Evolutionary conservation across 2,888 invertebrate species (phyloP).

Genomic region (Leucophenga maculata): DNA sequence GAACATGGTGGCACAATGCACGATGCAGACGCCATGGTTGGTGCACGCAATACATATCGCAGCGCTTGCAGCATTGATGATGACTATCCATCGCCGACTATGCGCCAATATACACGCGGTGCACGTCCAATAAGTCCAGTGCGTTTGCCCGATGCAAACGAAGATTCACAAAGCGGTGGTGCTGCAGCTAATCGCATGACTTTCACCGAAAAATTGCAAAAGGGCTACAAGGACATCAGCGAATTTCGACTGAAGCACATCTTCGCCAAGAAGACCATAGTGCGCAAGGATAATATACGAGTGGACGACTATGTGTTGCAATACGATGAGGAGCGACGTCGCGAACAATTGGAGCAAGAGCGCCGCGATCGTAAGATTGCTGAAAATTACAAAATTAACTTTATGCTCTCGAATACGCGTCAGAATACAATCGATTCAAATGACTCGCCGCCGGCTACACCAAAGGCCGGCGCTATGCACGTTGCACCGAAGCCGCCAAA

Average conservation of each 20-base stretch:
- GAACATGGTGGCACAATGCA: conserved; percentile 35
- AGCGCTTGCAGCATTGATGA: conserved; percentile 65
- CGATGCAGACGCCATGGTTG: conserved; percentile 2
- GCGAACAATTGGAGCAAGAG: conserved; percentile 52
- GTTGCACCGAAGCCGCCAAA: neutral
- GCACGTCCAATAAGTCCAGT: conserved; percentile 57
- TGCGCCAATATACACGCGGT: conserved; percentile 32
- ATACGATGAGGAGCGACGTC: conserved; percentile 59
- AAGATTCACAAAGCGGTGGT: neutral
- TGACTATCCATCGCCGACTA: conserved; percentile 55
- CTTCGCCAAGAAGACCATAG: conserved; percentile 65
- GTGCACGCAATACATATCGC: conserved; percentile 50
- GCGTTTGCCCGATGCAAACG: conserved; percentile 31
- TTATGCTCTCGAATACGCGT: conserved; percentile 48
- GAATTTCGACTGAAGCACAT: conserved; percentile 68
- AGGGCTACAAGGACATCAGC: conserved; percentile 67
- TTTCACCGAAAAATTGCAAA: conserved; percentile 61
- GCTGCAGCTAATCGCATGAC: conserved; percentile 43
- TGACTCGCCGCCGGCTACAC: conserved; percentile 34
- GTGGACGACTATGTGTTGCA: conserved; percentile 65
- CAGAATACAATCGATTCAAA: conserved; percentile 51
- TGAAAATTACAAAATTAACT: conserved; percentile 63
- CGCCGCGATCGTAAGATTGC: conserved; percentile 56
- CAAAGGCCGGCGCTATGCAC: too few species aligned
- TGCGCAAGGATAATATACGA: conserved; percentile 65